Base-by-base conservation (phyloP, 2,888 invertebrate genomes). In the Cheilosia urbana region DNA sequence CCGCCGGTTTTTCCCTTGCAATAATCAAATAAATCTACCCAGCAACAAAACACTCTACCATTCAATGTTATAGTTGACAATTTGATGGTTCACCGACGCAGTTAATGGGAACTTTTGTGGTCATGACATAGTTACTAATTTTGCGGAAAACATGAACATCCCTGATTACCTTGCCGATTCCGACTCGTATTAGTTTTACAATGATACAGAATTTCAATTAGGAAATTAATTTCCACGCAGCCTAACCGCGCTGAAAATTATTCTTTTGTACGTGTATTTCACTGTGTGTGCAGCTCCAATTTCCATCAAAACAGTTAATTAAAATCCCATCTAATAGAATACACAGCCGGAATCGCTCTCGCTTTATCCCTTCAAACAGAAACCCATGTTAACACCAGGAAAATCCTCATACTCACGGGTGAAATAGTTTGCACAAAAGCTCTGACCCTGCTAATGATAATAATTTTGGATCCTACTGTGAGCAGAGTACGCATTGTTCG, bases 261-360 rank as follows among this genome's bases (percentile, higher is more conserved):
- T 53, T 73, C 66, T 40, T 40, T 40, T 42, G 55, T 63, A 40
- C 21, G 37, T 13, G 13, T 55, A 34, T 49, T 72, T 60, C 58
- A 53, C 42, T 51, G 34, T 42, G 68, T 13, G 42, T 57, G 42
- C 53, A 51, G 19, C 78, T 57, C 62, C 77, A 81, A 72, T 77
- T 72, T 81, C 63, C 72, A 68, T 85, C 76, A 85, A 71, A 85
- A 71, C 81, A 81, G 81, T 85, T 81, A 85, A 85, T 85, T 85
- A 81, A 85, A 80, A 76, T 57, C 76, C 77, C 81, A 77, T 85
- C 81, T 77, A 51, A 51, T 51, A 81, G 49, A 15, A 34, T 45
- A 19, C 15, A 55, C 63, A 27, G 17, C 21, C 51, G n/a, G 9
- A n/a, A 45, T 66, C 13, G 24, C n/a, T n/a, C 21, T 34, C 57